Evolutionary conservation across 2,888 invertebrate species (phyloP).

Genomic region (Acleris holmiana): DNA sequence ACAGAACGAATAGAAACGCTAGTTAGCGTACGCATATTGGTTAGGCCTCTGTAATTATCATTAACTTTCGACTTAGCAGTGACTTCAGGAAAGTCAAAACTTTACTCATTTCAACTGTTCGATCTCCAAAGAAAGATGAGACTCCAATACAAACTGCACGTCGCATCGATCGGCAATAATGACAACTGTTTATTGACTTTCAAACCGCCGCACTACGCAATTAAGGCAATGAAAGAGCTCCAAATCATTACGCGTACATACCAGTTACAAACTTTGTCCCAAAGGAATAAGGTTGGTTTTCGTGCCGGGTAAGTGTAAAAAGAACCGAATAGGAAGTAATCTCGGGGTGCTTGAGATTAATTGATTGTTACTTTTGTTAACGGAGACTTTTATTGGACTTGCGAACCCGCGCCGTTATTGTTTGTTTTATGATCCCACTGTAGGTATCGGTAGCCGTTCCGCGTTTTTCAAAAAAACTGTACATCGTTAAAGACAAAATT

Average conservation of each 20-base stretch:
- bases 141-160: not conserved
- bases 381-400: slow-evolving; percentile 52
- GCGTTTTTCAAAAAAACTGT: no score
- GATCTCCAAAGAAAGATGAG: not conserved
- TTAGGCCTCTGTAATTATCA: no score
- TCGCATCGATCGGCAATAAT: slow-evolving; percentile 37
- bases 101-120: no score
- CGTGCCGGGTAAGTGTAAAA: slow-evolving; percentile 15
- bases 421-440: slow-evolving; percentile 13
- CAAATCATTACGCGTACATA: not conserved
- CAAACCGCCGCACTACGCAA: slow-evolving; percentile 35
- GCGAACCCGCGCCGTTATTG: slow-evolving; percentile 21
- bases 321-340: slow-evolving; percentile 49
- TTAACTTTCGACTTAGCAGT: no score
- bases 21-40: no score
- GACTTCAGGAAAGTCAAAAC: no score
- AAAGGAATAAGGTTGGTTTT: slow-evolving; percentile 4
- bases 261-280: slow-evolving; percentile 8
- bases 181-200: slow-evolving; percentile 42
- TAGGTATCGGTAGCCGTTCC: slow-evolving; percentile 1
- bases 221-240: slow-evolving; percentile 20
- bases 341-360: slow-evolving; percentile 52
- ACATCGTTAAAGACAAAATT: no score
- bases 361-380: slow-evolving; percentile 63
- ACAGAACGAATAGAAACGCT: no score